Conservation (phyloP, 2,113 vertebrate species). For the Etia nguti region DNA sequence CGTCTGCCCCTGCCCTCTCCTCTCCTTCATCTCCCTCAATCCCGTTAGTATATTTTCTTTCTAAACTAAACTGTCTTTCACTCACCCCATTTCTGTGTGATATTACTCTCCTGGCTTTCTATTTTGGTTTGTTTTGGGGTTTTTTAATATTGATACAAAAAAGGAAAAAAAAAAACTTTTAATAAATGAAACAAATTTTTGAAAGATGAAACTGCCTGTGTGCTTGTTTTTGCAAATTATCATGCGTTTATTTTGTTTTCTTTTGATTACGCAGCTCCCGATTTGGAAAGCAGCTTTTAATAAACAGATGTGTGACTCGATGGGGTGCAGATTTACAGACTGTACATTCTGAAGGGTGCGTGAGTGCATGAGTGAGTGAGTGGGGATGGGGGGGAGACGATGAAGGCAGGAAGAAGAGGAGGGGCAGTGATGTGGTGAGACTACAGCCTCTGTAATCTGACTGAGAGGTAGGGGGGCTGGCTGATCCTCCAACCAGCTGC, state of each 20-base stretch:
- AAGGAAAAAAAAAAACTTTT: constrained; percentile 53
- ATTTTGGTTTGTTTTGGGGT: not conserved
- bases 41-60: constrained; percentile 28
- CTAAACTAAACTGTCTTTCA: constrained; percentile 10
- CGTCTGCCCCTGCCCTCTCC: constrained; percentile 26
- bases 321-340: constrained; percentile 57
- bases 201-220: constrained; percentile 11
- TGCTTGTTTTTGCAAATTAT: not conserved
- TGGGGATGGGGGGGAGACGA: not conserved
- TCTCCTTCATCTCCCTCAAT: constrained; percentile 31
- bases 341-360: constrained; percentile 33
- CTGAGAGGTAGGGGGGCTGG: constrained; percentile 17
- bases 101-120: constrained; percentile 30
- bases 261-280: not conserved
- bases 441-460: constrained; percentile 50
- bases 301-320: constrained; percentile 55
- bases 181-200: constrained; percentile 70
- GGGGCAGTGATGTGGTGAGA: constrained; percentile 7
- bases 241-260: not conserved
- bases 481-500: constrained; percentile 66
- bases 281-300: constrained; percentile 6
- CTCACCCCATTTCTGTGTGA: constrained; percentile 23
- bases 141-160: constrained; percentile 41
- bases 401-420: not conserved
- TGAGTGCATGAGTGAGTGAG: not conserved